Base-by-base conservation (phyloP, 2,797 vertebrate species). In the Pseudochirops cupreus region DNA sequence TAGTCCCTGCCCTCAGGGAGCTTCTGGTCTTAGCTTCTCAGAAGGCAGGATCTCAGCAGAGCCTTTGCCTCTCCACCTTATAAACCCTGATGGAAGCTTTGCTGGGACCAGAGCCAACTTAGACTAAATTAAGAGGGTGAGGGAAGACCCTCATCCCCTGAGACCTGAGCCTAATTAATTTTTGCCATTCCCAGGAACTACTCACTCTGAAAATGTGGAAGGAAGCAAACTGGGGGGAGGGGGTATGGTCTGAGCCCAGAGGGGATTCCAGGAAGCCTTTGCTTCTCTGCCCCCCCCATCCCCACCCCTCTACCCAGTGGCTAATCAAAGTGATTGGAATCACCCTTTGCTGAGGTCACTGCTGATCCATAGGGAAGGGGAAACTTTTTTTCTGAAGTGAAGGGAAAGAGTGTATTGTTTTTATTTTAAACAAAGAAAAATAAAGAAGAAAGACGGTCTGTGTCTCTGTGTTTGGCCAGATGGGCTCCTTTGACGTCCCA, bases 371-470 rank as follows among this genome's bases (percentile, higher is more conserved):
- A 59, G 33, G 58, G 67, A 24, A n/a, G 91, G 56, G 31, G 33
- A 50, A 94, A 94, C 97, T 91, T 97, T 97, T 97, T 98, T 98
- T 97, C 97, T 93, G 97, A 96, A 97, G 96, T 97, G 56, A 94
- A 46, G 94, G 74, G 74, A 90, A 96, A 97, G 58, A 95, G 29
- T 95, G 95, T 97, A 95, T 96, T 96, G 18, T 96, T 97, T 90
- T 96, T 97, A 97, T 97, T 98, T 97, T 98, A 96, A 87, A 87
- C 67, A 87, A 50, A 87, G 93, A 97, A 97, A 97, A 98, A 97
- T 98, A 97, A 98, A 98, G 89, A 93, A 97, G 31, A 33, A 56
- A 96, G 97, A 92, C 28, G 33, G 89, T 52, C 39, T n/a, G 3
- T 9, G 67, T 39, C 31, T 46, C 46, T 92, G 54, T 96, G 94